Base-by-base conservation (phyloP, 2,888 invertebrate species). In the Ecdyonurus torrentis region DNA sequence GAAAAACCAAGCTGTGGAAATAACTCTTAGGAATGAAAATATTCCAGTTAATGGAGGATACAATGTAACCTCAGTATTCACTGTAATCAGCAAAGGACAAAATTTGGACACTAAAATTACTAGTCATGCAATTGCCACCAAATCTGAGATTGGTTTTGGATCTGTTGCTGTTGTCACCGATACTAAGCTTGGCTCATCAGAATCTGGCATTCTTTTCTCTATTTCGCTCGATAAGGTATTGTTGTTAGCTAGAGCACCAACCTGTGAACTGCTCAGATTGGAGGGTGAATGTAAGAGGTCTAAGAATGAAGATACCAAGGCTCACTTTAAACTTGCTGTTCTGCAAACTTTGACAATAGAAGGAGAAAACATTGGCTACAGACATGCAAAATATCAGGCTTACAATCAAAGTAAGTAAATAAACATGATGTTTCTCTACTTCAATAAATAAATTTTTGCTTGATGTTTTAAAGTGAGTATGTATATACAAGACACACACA, bases 1-100 rank as follows among this genome's bases (percentile, higher is more conserved):
- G 66, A 77, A 81, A 3, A 74, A 78, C 10, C 82, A 84, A 65
- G 82, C 82, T 70, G 74, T 85, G 58, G 71, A 74, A 2, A 65
- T 76, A 5, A 68, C 68, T 2, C 74, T 71, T 18, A 76, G 76
- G 62, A 25, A 64, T 63, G 60, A 72, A 64, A 23, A 67, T 58
- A 58, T 55, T 60, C 7, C 62, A 70, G 52, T 69, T 58, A 66
- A 70, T 1, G 70, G 73, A 2, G 78, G 78, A 0, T 75, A 73
- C 62, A 78, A 79, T 63, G 25, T 77, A 1, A 77, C 77, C 18
- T 58, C 52, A 22, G 15, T 67, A 1, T 61, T 79, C 23, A 71
- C 73, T 52, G 60, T 81, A 0, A 75, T 73, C 61, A 83, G 83
- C 63, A 69, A 74, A 18, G 67, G 66, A 50, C 65, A 68, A 58